Evolutionary conservation across 2,113 vertebrate species (phyloP).

Genomic region (Ophthalmolycus amberensis): DNA sequence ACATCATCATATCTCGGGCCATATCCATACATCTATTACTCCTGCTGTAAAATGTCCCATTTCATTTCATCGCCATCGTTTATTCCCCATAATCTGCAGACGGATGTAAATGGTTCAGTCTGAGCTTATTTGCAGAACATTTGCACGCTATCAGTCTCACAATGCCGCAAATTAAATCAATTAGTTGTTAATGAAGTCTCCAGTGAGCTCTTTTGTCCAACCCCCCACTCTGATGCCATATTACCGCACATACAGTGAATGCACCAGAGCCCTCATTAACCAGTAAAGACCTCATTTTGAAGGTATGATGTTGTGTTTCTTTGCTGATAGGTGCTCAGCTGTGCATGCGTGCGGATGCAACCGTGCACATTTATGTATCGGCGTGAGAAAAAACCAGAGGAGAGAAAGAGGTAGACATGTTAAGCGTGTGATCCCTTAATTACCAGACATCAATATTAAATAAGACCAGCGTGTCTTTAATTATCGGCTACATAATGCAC

Average conservation of each 20-base stretch:
- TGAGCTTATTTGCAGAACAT: conserved; percentile 57
- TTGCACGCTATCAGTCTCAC: conserved; percentile 57
- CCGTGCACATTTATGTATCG: neutral
- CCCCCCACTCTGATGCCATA: conserved; percentile 12
- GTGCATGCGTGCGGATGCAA: neutral
- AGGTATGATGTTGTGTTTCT: conserved; percentile 18
- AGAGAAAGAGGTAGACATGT: conserved; percentile 19
- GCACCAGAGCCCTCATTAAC: conserved; percentile 66
- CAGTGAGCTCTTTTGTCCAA: conserved; percentile 43
- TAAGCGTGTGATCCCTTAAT: conserved; percentile 53
- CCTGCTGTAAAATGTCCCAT: conserved; percentile 51
- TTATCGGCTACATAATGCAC: conserved; percentile 43
- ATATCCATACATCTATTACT: conserved; percentile 61
- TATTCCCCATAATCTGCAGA: conserved; percentile 54
- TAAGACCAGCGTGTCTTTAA: conserved; percentile 57
- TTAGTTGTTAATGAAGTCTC: conserved; percentile 78
- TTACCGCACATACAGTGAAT: conserved; percentile 38
- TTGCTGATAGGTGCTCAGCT: conserved; percentile 30
- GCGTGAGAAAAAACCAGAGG: conserved; percentile 3
- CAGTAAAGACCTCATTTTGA: conserved; percentile 45
- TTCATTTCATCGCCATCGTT: conserved; percentile 3
- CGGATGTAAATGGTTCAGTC: conserved; percentile 46
- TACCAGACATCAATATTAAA: conserved; percentile 67
- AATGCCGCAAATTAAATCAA: conserved; percentile 70
- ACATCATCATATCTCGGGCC: conserved; percentile 55